phyloP scores from a whole-genome alignment of 2,113 vertebrate genomes.

The Dipodomys spectabilis region DNA sequence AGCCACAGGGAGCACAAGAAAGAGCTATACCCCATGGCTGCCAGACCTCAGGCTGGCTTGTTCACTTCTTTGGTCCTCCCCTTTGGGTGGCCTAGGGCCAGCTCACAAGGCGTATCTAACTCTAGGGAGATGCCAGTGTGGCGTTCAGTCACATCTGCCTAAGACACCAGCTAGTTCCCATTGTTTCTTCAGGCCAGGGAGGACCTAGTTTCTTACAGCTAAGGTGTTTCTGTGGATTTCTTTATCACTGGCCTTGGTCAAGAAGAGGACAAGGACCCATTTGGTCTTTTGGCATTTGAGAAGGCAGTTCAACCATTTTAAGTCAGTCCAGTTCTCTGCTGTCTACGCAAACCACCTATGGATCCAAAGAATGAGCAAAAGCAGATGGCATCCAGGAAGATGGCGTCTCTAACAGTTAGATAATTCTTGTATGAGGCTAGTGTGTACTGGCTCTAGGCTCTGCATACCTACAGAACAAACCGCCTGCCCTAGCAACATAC shows the following conservation, averaged over 20 bases:
- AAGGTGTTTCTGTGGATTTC: neutral
- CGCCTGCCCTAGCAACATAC: neutral
- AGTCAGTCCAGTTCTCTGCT: neutral
- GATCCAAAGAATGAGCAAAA: conserved; percentile 26
- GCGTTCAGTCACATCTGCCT: neutral
- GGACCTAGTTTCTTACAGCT: neutral
- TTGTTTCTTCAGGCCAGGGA: neutral
- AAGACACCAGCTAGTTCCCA: neutral
- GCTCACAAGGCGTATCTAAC: neutral
- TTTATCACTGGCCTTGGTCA: neutral
- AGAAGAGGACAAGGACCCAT: neutral
- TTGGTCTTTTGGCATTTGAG: conserved; percentile 16
- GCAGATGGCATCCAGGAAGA: conserved; percentile 3
- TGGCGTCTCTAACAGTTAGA: neutral
- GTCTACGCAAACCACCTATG: neutral
- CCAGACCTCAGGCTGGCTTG: neutral
- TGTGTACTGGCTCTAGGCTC: neutral
- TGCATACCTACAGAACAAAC: neutral
- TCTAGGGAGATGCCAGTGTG: neutral
- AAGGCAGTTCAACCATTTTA: neutral
- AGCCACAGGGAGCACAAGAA: neutral
- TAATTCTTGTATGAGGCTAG: neutral
- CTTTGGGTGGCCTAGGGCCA: neutral
- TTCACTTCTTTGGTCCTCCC: neutral
- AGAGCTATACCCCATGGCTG: neutral